Base-by-base conservation (phyloP, 1,140 invertebrate species). In the Brachionus sp. region DNA sequence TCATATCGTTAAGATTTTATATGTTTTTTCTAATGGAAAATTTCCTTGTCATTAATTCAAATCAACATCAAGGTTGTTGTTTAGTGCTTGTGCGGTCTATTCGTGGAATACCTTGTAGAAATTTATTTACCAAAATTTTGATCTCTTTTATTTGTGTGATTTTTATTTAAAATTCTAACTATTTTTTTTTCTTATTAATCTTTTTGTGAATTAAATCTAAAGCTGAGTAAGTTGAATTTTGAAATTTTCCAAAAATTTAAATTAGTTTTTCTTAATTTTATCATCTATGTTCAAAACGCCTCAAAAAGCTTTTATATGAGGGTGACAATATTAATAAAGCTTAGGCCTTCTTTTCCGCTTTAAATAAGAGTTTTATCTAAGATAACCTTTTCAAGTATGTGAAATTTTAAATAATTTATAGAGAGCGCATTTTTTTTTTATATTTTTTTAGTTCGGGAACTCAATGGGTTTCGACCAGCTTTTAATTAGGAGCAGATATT, bases 201-300 rank as follows among this genome's bases (percentile, higher is more conserved):
- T 57, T 23, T 16, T 57, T 57, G 19, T 25, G 50, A 57, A 57
- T 57, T 57, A 57, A 57, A 57, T 19, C 50, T 57, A 57, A n/a
- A 57, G 50, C 50, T 57, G 50, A 57, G 50, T 57, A 57, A 57
- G 50, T 57, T 57, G 50, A 57, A 57, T 57, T 57, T 57, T 57
- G 50, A 57, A 57, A 57, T 57, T 57, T 57, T 57, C 19, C 50
- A 57, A 57, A 57, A 57, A 57, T 57, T 57, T 57, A 57, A 57
- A 57, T 19, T 57, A 57, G n/a, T 57, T 57, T 57, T 57, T n/a
- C n/a, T 19, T 57, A 25, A 57, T 57, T 53, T 57, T 57, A 57
- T 57, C 50, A 57, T 57, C n/a, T 57, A 25, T 19, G 16, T 57
- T 9, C 50, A 57, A 57, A 29, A 57, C 50, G 19, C 50, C 16